phyloP scores from a whole-genome alignment of 2,888 invertebrate species.

The Dolichopus griseipennis region DNA sequence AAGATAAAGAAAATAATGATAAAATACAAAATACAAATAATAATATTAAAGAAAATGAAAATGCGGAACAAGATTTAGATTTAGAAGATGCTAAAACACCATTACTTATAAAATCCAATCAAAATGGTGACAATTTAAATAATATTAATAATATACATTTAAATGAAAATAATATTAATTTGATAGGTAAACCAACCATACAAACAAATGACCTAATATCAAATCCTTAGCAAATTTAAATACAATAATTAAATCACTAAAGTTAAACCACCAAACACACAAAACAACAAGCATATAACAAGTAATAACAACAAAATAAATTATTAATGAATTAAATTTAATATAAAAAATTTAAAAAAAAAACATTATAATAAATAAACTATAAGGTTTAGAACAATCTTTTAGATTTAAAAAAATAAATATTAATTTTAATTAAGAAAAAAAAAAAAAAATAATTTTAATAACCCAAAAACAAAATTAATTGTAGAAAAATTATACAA shows the following conservation, averaged over 20 bases:
- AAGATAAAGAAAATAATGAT: background rate
- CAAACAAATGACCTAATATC: background rate
- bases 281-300: no score
- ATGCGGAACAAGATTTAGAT: constrained; percentile 19
- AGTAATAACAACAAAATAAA: no score
- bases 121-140: constrained; percentile 22
- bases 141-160: constrained; percentile 9
- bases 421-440: no score
- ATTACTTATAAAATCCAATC: constrained; percentile 22
- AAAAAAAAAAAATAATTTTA: no score
- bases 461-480: no score
- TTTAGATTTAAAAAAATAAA: no score
- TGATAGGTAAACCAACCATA: background rate
- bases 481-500: no score
- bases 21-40: background rate
- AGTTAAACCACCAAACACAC: background rate
- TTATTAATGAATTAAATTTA: background rate
- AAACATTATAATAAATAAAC: no score
- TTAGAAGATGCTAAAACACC: constrained; percentile 23
- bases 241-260: background rate
- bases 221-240: background rate
- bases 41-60: constrained; percentile 14
- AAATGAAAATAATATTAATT: background rate
- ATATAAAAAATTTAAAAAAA: background rate
- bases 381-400: no score